Base-by-base conservation (phyloP, 1,140 invertebrate species). In the Leguminivora glycinivorella region DNA sequence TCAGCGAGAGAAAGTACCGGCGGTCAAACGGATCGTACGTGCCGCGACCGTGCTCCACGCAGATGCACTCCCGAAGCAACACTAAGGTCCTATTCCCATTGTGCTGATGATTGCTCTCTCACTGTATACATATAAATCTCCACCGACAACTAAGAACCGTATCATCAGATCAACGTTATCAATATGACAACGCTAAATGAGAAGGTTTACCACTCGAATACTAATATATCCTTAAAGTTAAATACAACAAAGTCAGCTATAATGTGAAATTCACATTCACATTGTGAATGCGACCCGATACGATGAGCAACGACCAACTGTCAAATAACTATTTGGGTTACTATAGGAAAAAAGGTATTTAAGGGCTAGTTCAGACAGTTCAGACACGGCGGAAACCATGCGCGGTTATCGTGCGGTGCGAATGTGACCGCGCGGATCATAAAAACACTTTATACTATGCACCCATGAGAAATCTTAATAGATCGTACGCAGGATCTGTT, bases 1-100 rank as follows among this genome's bases (percentile, higher is more conserved):
- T 84, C 81, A 80, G 72, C 81, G 77, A 88, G 87, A 90, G 88
- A 90, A 91, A 90, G 87, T 89, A 74, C 73, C 78, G 82, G 83
- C 81, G 75, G 73, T 71, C 78, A 83, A 76, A 80, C 74, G 78
- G 73, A 82, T 75, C 73, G 81, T 82, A 80, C 76, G 85, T 83
- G 81, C 73, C 71, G 78, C 78, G 75, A 75, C 66, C 71, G 69
- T 68, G 72, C 68, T 71, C n/a, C 52, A 75, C 71, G 78, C 76
- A 83, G 87, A 88, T 88, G 83, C 82, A 84, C 73, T 84, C 79
- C 83, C 76, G 78, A 84, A 79, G 72, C 72, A 60, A 58, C 70
- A 70, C 73, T 73, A 73, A 56, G 26, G 69, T 31, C 24, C 29
- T 17, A 63, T 63, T 63, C 40, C 69, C 56, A 70, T 60, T 70